These are phyloP conservation scores for Maniola hyperantus DNA, from an alignment of 2,888 invertebrate genomes.

Conservation along the genomic window DNA sequence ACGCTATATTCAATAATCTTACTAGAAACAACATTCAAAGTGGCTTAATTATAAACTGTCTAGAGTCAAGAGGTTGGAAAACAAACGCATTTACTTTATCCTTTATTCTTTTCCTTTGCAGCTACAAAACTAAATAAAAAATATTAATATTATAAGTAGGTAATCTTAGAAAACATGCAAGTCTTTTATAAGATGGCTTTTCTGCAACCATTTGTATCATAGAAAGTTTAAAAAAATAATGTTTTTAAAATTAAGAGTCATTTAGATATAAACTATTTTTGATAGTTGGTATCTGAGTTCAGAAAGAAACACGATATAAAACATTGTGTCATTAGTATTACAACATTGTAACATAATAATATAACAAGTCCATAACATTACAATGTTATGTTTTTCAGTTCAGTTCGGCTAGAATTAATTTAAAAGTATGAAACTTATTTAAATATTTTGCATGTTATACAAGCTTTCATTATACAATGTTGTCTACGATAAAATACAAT, in stretches of 20 bases:
- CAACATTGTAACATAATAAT: too few relatives aligned
- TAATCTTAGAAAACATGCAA: not conserved
- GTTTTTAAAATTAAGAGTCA: too few relatives aligned
- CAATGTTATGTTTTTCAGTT: not conserved
- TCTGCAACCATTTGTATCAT: too few relatives aligned
- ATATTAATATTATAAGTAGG: not conserved
- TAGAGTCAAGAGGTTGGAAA: constrained; percentile 39
- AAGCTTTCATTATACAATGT: not conserved
- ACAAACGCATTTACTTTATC: constrained; percentile 40
- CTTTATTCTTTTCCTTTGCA: constrained; percentile 11
- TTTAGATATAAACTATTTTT: too few relatives aligned
- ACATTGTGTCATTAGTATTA: too few relatives aligned
- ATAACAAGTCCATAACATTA: too few relatives aligned
- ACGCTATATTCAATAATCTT: constrained; percentile 73
- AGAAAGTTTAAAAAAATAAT: too few relatives aligned
- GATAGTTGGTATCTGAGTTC: too few relatives aligned
- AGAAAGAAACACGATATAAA: too few relatives aligned
- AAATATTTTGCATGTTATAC: not conserved
- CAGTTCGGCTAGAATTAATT: not conserved
- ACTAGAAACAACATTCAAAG: constrained; percentile 78
- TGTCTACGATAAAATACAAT: constrained; percentile 2
- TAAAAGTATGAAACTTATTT: not conserved
- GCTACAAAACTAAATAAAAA: constrained; percentile 25
- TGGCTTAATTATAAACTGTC: constrained; percentile 54
- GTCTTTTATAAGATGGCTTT: too few relatives aligned